Evolutionary conservation across 2,888 invertebrate genomes (phyloP), one percentile per base, ranked within the genome.

Genomic region (Tetragonisca angustula): DNA sequence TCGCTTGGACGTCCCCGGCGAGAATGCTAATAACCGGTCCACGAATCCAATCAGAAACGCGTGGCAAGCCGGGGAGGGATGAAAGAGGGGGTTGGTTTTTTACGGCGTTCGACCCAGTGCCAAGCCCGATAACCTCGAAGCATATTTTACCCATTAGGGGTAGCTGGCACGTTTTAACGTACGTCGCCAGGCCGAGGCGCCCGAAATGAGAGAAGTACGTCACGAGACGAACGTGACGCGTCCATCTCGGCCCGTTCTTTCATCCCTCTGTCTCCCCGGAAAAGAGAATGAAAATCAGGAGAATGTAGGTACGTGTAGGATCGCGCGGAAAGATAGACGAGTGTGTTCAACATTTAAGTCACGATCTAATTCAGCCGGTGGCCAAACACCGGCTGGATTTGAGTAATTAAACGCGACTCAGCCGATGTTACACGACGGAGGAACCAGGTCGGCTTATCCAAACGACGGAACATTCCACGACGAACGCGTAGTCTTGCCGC

Each of bases 261-360:
- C 54, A 43, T 36, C 15, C 54, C 15, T 24, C 24, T 19, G 43
- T 43, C 15, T 1, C 15, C 4, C 43, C 6, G 4, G 11, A 6
- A 32, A 62, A 73, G 62, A 77, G 70, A 84, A 88, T 84, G 86
- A 71, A 86, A 88, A 83, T 88, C 79, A 78, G 24, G 74, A 56
- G 50, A 67, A 65, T 64, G 64, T 54, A 52, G 15, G 27, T 64
- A 64, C 61, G 76, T 76, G 85, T 76, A 83, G 74, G 69, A 19
- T 64, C 36, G 69, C 67, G 85, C 84, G 50, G 68, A 54, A 73
- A 75, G 80, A 81, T 52, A 36, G 81, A 75, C 81, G 74, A 68
- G 64, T 84, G 74, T 56, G 50, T 78, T 86, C 82, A 77, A 76
- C 77, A 50, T 72, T 75, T 75, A 68, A 73, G 62, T 27, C 65